Evolutionary conservation across 2,888 invertebrate species (phyloP).

Genomic region (Orthosia incerta): DNA sequence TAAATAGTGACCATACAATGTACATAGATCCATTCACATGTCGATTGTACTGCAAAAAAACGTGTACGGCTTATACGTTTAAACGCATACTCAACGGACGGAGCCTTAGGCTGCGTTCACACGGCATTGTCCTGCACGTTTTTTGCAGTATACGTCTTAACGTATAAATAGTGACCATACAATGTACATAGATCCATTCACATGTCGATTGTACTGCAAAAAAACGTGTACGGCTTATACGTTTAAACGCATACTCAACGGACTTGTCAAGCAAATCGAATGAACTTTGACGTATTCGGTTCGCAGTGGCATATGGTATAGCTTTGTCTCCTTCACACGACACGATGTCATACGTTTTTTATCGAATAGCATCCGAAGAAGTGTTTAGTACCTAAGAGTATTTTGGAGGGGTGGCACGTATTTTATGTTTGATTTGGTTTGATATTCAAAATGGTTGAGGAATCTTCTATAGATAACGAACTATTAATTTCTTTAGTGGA

Average conservation of each 20-base stretch:
- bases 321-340: background rate
- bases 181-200: too few species aligned
- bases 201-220: too few species aligned
- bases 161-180: too few species aligned
- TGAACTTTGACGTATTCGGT: background rate
- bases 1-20: slow-evolving; percentile 1
- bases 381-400: slow-evolving; percentile 45
- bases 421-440: slow-evolving; percentile 25
- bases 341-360: slow-evolving; percentile 13
- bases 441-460: slow-evolving; percentile 49
- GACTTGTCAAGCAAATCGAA: slow-evolving; percentile 1
- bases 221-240: too few species aligned
- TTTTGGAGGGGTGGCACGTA: slow-evolving; percentile 56
- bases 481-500: slow-evolving; percentile 61
- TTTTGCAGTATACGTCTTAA: slow-evolving; percentile 14
- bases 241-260: too few species aligned
- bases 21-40: background rate
- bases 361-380: slow-evolving; percentile 44
- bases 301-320: background rate
- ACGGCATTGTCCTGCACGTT: slow-evolving; percentile 9
- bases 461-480: slow-evolving; percentile 59
- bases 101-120: slow-evolving; percentile 7
- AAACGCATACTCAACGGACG: too few species aligned
- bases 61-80: too few species aligned
- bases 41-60: too few species aligned